Evolutionary conservation across 2,797 vertebrate genomes (phyloP), one percentile per base, ranked within the genome.

Genomic region (Chaenodraco wilsoni): DNA sequence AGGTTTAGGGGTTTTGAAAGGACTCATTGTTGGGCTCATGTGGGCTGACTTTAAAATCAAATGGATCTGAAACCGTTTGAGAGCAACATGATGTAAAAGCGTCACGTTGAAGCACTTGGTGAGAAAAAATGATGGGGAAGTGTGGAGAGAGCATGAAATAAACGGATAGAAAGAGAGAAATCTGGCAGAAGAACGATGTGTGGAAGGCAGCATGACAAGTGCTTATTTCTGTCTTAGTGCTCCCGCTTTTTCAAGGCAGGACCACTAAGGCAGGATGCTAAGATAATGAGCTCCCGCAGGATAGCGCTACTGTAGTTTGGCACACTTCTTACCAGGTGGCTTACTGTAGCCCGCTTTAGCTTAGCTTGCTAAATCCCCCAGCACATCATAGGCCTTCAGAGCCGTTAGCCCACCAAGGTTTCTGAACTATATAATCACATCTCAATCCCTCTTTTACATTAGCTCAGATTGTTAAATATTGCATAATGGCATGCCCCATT

Each of bases 221-320:
- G 74, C 73, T 78, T 77, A 59, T 79, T 83, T 76, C 69, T 68
- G 62, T 58, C 82, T 87, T 85, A 86, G 82, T 83, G 65, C 72
- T 84, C 40, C 60, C 58, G 9, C 81, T 89, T 83, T 78, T 76
- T 89, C 51, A 55, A 84, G 60, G 58, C 65, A 58, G 78, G 81
- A 82, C 83, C 81, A 64, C 81, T 51, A 60, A 75, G 81, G 73
- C 83, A 54, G 61, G 75, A 87, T 80, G 85, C 85, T 85, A 80
- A 79, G 84, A 81, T 94, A 93, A 93, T 93, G 91, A 94, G 92
- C 87, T 93, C 92, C 92, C 91, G 17, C 37, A 88, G 91, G 91
- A 92, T 54, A 45, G 65, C 4, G 14, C 63, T 72, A 21, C 21
- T 21, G 21, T 21, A 12, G 57, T 79, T 76, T 86, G 83, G 87